Base-by-base conservation (phyloP, 1,140 invertebrate species). In the Trichonephila inaurata region DNA sequence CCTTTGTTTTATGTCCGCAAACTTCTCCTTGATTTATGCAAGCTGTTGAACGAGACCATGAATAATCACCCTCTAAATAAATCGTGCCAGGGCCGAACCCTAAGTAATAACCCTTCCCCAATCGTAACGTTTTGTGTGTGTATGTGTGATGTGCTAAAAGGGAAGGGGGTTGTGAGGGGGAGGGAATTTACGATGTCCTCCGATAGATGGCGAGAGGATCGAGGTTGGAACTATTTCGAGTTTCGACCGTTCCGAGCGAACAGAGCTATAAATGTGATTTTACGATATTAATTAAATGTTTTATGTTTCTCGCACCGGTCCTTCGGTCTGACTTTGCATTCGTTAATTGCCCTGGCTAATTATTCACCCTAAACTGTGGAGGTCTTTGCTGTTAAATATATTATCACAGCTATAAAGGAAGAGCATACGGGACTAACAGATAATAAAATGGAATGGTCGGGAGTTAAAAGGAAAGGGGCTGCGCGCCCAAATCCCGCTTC, bases 281-380 rank as follows among this genome's bases (percentile, higher is more conserved):
- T 93, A 93, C 92, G 92, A 93, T 93, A 93, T 93, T 93, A 93
- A 93, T 93, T 93, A 93, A 93, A 93, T 93, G 92, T 93, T 93
- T 93, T 93, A 93, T 88, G 92, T 86, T 86, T 92, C 91, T 92
- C 61, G 82, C 91, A 92, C 82, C 81, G 82, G 91, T 44, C 28
- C 64, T 51, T n/a, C 69, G 85, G 51, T 40, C 85, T 88, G 85
- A 88, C 92, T 93, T 88, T 88, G 92, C 92, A 93, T 93, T 93
- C 92, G 92, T 88, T 93, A 93, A 93, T 93, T 93, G 92, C 92
- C 83, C 28, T 18, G 8, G 77, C 92, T 93, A 93, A 93, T 93
- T 93, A 93, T 93, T 93, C 92, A 93, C 91, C 91, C 82, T 86
- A 66, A 92, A 69, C 64, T 61, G 82, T 33, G 64, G 89, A 61